These are phyloP conservation scores for Addax nasomaculatus DNA, from an alignment of 2,113 vertebrate genomes.

Conservation along the genomic window DNA sequence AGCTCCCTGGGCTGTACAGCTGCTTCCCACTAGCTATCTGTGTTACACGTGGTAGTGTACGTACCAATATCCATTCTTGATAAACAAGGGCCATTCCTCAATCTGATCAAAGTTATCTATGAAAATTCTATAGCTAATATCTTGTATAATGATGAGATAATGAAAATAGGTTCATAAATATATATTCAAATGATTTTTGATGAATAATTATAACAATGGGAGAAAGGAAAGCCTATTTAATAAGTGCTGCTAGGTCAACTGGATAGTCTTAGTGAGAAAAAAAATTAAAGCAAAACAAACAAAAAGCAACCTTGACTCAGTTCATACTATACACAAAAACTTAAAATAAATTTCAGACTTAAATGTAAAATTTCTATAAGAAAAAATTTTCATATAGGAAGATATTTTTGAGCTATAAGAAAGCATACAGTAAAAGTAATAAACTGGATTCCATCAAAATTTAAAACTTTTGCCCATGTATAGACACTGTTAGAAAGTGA, in stretches of 20 bases:
- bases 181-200: background rate
- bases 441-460: background rate
- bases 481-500: background rate
- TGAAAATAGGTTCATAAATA: background rate
- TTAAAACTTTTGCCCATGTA: background rate
- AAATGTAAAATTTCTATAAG: background rate
- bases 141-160: background rate
- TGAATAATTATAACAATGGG: background rate
- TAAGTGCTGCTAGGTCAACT: background rate
- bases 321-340: background rate
- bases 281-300: background rate
- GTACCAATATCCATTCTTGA: background rate
- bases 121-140: background rate
- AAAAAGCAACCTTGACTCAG: background rate
- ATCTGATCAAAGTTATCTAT: background rate
- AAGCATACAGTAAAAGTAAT: background rate
- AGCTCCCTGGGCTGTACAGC: background rate
- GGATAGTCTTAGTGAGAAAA: background rate
- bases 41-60: background rate
- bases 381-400: background rate
- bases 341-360: background rate
- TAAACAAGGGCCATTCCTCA: background rate
- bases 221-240: background rate
- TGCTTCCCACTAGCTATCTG: background rate
- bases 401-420: background rate